phyloP scores from a whole-genome alignment of 1,140 invertebrate genomes.

The Berghia stephanieae region DNA sequence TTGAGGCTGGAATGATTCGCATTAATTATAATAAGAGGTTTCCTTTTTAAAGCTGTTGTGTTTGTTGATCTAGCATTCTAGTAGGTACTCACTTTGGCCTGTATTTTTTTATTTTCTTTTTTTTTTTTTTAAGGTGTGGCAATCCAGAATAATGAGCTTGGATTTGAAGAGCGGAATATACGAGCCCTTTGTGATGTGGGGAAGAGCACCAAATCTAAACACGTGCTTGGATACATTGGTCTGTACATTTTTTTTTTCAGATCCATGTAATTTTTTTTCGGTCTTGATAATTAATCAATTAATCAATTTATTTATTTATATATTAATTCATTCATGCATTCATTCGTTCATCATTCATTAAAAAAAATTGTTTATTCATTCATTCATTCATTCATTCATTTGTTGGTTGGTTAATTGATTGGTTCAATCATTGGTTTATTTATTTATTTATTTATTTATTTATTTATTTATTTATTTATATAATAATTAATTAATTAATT shows the following conservation, averaged over 20 bases:
- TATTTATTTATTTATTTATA: background rate
- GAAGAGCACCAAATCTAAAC: conserved; percentile 65
- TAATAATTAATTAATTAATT: background rate
- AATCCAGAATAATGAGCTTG: conserved; percentile 65
- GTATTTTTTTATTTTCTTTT: background rate
- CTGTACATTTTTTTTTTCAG: conserved; percentile 21
- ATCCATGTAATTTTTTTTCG: background rate
- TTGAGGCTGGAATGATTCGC: no score
- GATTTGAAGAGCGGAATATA: conserved; percentile 62
- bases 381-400: background rate
- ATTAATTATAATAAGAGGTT: no score
- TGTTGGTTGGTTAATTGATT: background rate
- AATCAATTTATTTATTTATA: background rate
- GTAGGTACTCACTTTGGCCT: no score
- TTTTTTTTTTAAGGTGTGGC: conserved; percentile 41
- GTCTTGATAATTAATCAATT: background rate
- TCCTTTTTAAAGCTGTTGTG: no score
- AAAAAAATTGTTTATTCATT: background rate
- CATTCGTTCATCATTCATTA: background rate
- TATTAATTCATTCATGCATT: background rate
- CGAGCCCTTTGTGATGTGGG: conserved; percentile 67
- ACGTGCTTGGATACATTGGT: conserved; percentile 67
- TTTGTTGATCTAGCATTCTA: no score
- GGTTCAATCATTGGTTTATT: background rate
- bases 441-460: no score